These are phyloP conservation scores for Anguilla anguilla DNA, from an alignment of 2,797 vertebrate species.

Conservation along the genomic window DNA sequence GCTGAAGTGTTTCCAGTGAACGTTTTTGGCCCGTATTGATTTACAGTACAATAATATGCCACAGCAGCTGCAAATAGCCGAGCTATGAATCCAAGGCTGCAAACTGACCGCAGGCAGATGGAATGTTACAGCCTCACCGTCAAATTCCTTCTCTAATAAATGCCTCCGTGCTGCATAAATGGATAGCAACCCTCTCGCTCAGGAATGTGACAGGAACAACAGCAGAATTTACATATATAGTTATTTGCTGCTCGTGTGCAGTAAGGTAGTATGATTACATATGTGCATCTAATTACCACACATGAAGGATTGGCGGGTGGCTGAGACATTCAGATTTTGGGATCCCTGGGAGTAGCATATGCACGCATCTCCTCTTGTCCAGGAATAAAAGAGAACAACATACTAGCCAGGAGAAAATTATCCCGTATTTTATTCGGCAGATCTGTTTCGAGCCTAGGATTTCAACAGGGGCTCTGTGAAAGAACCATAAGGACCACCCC, in stretches of 20 bases:
- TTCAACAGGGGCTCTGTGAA: background rate
- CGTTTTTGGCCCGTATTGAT: background rate
- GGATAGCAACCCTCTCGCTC: background rate
- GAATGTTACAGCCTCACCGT: background rate
- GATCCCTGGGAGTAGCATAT: background rate
- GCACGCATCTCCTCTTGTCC: background rate
- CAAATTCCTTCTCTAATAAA: background rate
- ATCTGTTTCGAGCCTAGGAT: background rate
- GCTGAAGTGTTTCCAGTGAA: background rate
- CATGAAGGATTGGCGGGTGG: background rate
- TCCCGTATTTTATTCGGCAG: background rate
- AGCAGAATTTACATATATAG: background rate
- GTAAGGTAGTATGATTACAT: background rate
- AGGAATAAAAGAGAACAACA: background rate
- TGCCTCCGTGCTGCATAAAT: background rate
- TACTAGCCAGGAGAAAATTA: background rate
- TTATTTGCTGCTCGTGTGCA: background rate
- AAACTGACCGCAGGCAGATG: background rate
- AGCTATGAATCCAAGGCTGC: background rate
- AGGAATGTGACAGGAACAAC: background rate
- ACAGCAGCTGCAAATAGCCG: background rate
- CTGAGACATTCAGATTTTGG: background rate
- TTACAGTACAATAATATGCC: background rate
- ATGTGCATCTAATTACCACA: background rate
- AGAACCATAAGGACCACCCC: background rate